A percentile compares a stretch with the other conserved stretches of the same genome.
Evolutionary conservation across 2,888 invertebrate genomes (phyloP).

Genomic region (Scelioninae gen. 1): DNA sequence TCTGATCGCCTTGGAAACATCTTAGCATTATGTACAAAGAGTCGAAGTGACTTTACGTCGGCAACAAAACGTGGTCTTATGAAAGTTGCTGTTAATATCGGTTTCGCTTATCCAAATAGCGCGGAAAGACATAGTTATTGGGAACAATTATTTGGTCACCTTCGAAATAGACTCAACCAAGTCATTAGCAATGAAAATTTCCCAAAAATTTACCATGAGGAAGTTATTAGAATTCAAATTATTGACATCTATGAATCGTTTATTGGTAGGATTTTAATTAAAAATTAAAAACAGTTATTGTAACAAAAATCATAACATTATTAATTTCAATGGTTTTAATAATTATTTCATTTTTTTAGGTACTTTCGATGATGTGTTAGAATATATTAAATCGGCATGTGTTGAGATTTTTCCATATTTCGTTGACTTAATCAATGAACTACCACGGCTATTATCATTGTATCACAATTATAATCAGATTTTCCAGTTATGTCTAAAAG

Average conservation of each 20-base stretch:
- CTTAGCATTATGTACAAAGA: constrained; percentile 85
- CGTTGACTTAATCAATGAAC: no score
- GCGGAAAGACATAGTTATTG: constrained; percentile 75
- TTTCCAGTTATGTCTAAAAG: no score
- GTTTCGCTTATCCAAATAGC: constrained; percentile 84
- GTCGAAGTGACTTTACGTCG: constrained; percentile 86
- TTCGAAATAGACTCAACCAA: constrained; percentile 86
- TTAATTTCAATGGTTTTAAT: no score
- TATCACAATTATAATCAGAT: no score
- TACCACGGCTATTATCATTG: no score
- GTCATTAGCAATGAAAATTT: constrained; percentile 86
- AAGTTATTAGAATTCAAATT: constrained; percentile 88
- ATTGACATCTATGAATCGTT: constrained; percentile 91
- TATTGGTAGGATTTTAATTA: constrained; percentile 84
- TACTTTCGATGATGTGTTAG: no score
- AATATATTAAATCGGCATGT: no score
- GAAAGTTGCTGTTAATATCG: constrained; percentile 89
- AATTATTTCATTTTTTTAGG: no score
- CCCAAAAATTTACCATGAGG: constrained; percentile 86
- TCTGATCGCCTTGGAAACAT: constrained; percentile 86
- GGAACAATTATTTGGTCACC: constrained; percentile 79
- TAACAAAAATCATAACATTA: no score
- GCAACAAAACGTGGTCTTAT: constrained; percentile 88
- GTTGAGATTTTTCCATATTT: no score
- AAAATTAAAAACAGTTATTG: not conserved